Conservation (phyloP, 2,888 invertebrate species). For the Brachyptera putata region DNA sequence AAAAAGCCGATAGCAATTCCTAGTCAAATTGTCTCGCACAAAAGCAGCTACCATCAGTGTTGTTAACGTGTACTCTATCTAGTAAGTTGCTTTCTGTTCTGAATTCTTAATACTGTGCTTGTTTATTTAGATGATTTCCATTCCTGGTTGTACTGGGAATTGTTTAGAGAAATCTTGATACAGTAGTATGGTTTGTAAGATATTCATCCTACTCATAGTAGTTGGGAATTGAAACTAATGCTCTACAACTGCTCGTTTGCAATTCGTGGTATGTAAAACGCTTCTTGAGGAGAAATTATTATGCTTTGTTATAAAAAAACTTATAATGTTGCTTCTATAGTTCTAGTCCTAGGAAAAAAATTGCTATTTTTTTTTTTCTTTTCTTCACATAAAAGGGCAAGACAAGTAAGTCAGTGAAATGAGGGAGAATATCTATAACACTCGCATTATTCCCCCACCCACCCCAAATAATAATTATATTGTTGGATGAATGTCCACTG, state of each 20-base stretch:
- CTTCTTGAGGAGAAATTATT: no score
- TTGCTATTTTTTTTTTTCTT: slow-evolving; percentile 27
- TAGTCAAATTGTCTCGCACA: no score
- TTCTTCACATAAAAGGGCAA: slow-evolving; percentile 11
- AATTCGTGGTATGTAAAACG: no score
- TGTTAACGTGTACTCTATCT: neutral
- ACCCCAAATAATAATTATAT: slow-evolving; percentile 25
- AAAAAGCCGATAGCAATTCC: neutral
- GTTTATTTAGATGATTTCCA: no score
- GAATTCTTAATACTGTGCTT: no score
- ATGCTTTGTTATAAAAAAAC: no score
- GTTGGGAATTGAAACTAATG: no score
- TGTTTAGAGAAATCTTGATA: no score
- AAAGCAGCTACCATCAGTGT: neutral
- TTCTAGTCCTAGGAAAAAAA: slow-evolving; percentile 21
- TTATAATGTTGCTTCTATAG: neutral
- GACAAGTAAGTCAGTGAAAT: slow-evolving; percentile 21
- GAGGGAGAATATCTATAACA: slow-evolving; percentile 16
- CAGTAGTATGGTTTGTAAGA: no score
- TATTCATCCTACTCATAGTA: no score
- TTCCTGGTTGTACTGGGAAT: no score
- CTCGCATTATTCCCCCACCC: slow-evolving; percentile 30
- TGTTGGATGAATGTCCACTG: slow-evolving; percentile 29
- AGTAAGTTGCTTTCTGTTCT: neutral
- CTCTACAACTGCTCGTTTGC: no score